A percentile compares a stretch with the other conserved stretches of the same genome.
These are phyloP conservation scores for Ceratosolen solmsi DNA, from an alignment of 1,140 invertebrate species.

Conservation along the genomic window DNA sequence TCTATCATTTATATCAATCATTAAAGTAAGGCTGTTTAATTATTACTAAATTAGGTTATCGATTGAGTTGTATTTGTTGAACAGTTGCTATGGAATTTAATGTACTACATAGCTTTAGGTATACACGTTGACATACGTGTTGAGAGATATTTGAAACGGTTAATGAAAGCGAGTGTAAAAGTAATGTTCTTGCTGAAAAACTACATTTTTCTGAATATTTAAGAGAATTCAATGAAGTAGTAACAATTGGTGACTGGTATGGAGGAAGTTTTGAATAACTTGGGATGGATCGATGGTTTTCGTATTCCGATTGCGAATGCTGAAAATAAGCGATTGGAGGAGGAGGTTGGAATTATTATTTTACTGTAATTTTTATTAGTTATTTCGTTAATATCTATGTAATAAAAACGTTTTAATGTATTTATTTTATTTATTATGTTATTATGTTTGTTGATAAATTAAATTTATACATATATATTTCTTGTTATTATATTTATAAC, in stretches of 20 bases:
- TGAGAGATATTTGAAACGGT: background rate
- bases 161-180: background rate
- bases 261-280: conserved; percentile 77
- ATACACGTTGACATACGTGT: background rate
- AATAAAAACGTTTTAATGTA: too few species aligned
- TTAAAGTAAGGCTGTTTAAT: too few species aligned
- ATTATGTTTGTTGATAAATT: too few species aligned
- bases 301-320: conserved; percentile 82
- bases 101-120: background rate
- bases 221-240: background rate
- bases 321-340: conserved; percentile 80
- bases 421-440: too few species aligned
- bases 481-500: too few species aligned
- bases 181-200: background rate
- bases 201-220: conserved; percentile 13
- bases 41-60: background rate
- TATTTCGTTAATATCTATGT: conserved; percentile 2
- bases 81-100: conserved; percentile 35
- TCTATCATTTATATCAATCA: too few species aligned
- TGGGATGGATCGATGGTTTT: conserved; percentile 83
- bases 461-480: too few species aligned
- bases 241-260: conserved; percentile 63
- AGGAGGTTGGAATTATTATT: conserved; percentile 67
- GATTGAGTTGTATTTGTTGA: conserved; percentile 24
- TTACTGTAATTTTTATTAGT: background rate